Percentiles rank a stretch among this genome's conserved stretches.
Conservation (phyloP, 2,113 vertebrate species). For the Micronycteris hirsuta region DNA sequence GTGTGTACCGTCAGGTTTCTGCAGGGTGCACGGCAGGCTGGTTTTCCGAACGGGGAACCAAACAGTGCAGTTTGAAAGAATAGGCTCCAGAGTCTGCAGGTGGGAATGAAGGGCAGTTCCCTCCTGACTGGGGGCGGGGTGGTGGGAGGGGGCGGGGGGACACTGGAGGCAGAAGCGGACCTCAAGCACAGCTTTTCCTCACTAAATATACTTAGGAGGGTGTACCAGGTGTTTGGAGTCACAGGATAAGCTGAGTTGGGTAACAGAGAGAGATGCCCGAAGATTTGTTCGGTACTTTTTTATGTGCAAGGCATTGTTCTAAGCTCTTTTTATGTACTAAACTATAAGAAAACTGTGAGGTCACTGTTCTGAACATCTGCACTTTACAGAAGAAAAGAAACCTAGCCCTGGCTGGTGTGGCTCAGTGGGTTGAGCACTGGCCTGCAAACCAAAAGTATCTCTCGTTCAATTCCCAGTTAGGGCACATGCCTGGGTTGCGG, state of each 20-base stretch:
- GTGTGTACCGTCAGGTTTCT: background rate
- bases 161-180: background rate
- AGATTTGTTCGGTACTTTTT: background rate
- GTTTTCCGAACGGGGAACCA: background rate
- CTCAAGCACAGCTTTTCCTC: background rate
- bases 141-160: no score
- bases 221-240: background rate
- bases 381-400: background rate
- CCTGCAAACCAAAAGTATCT: no score
- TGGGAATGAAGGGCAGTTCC: background rate
- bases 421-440: no score
- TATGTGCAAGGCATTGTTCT: background rate
- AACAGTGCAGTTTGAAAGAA: background rate
- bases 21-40: background rate
- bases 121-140: background rate
- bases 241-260: background rate
- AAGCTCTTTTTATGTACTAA: background rate
- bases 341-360: background rate
- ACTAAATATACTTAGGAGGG: background rate
- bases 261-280: background rate
- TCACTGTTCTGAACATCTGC: background rate
- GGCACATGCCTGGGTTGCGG: no score
- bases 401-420: background rate
- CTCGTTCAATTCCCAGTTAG: no score
- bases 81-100: fast-evolving